Percentiles rank a stretch among this genome's conserved stretches.
These are phyloP conservation scores for Herminia tarsipennalis DNA, from an alignment of 2,888 invertebrate genomes.

Conservation along the genomic window DNA sequence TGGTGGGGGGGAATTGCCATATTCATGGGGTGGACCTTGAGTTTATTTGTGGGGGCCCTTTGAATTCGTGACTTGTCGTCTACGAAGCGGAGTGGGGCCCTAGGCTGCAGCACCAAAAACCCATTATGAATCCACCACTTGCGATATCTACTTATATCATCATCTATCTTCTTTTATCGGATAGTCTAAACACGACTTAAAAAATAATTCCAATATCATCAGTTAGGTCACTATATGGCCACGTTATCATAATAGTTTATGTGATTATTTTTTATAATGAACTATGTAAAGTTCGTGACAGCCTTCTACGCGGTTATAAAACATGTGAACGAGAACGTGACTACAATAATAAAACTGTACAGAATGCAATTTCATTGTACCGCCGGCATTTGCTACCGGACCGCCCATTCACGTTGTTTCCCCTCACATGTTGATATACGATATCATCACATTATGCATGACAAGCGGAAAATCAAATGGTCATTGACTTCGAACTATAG, in stretches of 20 bases:
- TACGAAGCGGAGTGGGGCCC: no score
- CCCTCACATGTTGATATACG: neutral
- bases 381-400: conserved; percentile 5
- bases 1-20: no score
- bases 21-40: no score
- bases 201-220: no score
- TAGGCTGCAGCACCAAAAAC: no score
- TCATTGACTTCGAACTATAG: neutral
- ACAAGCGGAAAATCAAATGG: neutral
- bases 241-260: conserved; percentile 1
- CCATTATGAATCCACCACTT: no score
- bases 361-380: conserved; percentile 28
- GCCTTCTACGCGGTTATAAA: conserved; percentile 9
- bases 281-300: conserved; percentile 11
- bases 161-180: no score
- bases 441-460: neutral
- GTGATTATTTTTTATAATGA: conserved; percentile 7
- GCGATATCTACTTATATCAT: no score
- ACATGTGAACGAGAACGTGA: conserved; percentile 46
- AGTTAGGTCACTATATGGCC: no score
- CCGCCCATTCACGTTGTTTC: conserved; percentile 8
- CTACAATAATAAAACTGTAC: conserved; percentile 22
- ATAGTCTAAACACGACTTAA: no score
- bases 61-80: no score
- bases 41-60: no score